Percentiles rank a stretch among this genome's conserved stretches.
Evolutionary conservation across 1,140 invertebrate genomes (phyloP).

Genomic region (Papilio helenus): DNA sequence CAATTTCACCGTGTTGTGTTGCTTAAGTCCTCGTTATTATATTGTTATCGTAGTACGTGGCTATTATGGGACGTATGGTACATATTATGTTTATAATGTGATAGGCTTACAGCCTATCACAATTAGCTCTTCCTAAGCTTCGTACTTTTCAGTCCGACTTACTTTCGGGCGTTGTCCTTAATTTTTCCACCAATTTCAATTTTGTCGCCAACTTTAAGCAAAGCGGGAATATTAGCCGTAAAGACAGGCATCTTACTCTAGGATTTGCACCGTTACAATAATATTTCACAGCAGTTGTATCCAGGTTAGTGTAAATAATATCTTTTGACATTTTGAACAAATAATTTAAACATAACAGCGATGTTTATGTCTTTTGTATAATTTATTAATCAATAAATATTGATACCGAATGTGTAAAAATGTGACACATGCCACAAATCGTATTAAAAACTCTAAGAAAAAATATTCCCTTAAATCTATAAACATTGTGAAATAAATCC

Average conservation of each 20-base stretch:
- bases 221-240: conserved; percentile 71
- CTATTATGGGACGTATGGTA: neutral
- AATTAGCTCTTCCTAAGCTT: neutral
- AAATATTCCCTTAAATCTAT: conserved; percentile 1
- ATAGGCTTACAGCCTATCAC: neutral
- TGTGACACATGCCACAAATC: conserved; percentile 40
- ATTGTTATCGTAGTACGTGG: neutral
- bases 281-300: conserved; percentile 47
- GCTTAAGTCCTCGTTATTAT: neutral
- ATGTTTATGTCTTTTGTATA: conserved; percentile 48
- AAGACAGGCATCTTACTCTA: conserved; percentile 72
- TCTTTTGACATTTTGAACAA: conserved; percentile 75
- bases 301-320: conserved; percentile 59
- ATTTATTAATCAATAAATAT: conserved; percentile 45
- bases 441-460: conserved; percentile 5
- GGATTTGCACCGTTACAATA: conserved; percentile 41
- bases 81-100: neutral
- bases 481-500: neutral
- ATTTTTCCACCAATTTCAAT: conserved; percentile 79
- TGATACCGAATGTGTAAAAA: conserved; percentile 30
- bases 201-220: conserved; percentile 74
- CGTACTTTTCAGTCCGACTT: conserved; percentile 38
- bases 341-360: conserved; percentile 74
- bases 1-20: too few relatives aligned
- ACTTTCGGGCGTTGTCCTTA: conserved; percentile 77